Evolutionary conservation across 2,888 invertebrate genomes (phyloP), one percentile per base, ranked within the genome.

Genomic region (Thymelicus acteon): DNA sequence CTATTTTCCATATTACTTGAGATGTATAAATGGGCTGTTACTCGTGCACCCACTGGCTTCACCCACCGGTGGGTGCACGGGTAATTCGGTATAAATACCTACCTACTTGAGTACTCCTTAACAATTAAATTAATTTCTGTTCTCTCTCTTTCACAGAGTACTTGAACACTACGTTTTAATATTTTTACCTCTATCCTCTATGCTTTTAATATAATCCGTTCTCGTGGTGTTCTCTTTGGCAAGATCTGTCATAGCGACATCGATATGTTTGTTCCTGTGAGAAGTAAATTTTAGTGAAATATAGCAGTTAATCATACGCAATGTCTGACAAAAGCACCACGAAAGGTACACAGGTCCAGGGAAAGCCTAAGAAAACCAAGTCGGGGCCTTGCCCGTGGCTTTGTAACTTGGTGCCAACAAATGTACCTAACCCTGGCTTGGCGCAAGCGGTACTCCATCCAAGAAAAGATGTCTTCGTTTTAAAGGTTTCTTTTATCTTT

Each of bases 401-500:
- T 0, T 91, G 92, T 72, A 80, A 85, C 52, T 66, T 81, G 24
- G 84, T 92, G 0, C 91, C 92, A 0, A 79, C 75, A 2, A 90
- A 90, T 71, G 88, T 92, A 0, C 92, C 90, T 0, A 72, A 64
- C 0, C 90, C 92, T 0, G 84, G 77, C 0, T 73, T 77, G 0
- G 84, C 90, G 0, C 94, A 95, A 40, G 79, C 87, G 48, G 82
- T 95, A 2, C 81, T 94, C 6, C 95, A 96, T 82, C 95, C 95
- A 0, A 92, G 94, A 24, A 95, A 95, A 81, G 95, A 96, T 77
- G 93, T 95, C 0, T 96, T 96, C 75, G 91, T 96, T 19, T 82
- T 96, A 47, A 94, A 95, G 81, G 96, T 90, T 78, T 73, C 67
- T 44, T 10, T 37, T 0, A 12, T 54, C 5, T 44, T 12, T 44